Evolutionary conservation across 2,888 invertebrate genomes (phyloP).

Genomic region (Euproctis similis): DNA sequence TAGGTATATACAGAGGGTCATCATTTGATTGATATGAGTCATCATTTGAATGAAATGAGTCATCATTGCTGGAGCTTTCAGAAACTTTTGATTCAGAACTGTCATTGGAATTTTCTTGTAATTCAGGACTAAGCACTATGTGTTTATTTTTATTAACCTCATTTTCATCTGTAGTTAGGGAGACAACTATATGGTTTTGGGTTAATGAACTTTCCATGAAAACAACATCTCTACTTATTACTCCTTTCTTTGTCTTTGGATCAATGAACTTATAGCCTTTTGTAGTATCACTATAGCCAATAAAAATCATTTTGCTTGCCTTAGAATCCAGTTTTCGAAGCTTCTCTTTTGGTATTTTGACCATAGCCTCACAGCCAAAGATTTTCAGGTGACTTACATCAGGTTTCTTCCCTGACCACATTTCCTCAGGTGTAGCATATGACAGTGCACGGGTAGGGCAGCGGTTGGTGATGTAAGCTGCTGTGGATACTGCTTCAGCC

Average conservation of each 20-base stretch:
- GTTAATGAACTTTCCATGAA: constrained; percentile 7
- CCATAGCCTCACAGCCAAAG: constrained; percentile 5
- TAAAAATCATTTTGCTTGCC: constrained; percentile 3
- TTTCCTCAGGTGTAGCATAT: constrained; percentile 2
- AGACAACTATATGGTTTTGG: constrained; percentile 1
- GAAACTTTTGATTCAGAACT: constrained; percentile 1
- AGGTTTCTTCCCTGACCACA: constrained; percentile 5
- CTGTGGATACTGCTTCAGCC: constrained; percentile 1
- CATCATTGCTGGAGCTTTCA: background rate
- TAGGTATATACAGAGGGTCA: background rate
- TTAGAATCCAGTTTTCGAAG: constrained; percentile 1
- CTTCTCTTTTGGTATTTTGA: constrained; percentile 5
- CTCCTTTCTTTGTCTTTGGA: constrained; percentile 6
- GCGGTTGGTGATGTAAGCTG: constrained; percentile 1
- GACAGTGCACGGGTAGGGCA: constrained; percentile 2
- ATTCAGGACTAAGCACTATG: background rate
- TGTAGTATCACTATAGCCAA: constrained; percentile 9
- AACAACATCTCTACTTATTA: constrained; percentile 10
- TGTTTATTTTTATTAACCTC: constrained; percentile 1
- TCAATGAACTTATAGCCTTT: constrained; percentile 7
- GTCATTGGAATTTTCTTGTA: constrained; percentile 1
- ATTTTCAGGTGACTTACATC: constrained; percentile 3
- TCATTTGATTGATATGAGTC: background rate
- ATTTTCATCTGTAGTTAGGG: too few species aligned
- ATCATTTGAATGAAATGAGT: background rate